These are phyloP conservation scores for Vimba vimba DNA, from an alignment of 2,113 vertebrate species.

Conservation along the genomic window DNA sequence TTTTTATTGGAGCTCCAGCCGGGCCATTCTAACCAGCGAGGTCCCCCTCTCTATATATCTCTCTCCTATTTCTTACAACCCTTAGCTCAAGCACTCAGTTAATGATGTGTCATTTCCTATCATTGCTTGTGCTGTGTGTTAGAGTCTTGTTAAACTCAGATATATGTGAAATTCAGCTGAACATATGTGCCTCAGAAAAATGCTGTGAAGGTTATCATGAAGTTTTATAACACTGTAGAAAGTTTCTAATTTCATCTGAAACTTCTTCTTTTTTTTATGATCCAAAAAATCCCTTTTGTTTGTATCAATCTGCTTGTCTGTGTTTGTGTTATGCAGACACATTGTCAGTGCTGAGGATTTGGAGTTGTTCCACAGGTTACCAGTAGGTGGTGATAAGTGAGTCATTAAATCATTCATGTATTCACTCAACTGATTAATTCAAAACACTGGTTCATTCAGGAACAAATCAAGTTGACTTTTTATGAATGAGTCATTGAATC, in stretches of 20 bases:
- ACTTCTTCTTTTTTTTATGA: background rate
- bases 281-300: background rate
- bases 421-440: background rate
- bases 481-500: background rate
- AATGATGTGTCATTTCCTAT: constrained; percentile 59
- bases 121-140: constrained; percentile 39
- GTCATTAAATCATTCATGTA: background rate
- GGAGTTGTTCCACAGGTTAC: background rate
- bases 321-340: background rate
- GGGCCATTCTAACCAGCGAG: constrained; percentile 45
- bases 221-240: constrained; percentile 20
- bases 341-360: background rate
- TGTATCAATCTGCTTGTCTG: background rate
- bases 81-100: constrained; percentile 41
- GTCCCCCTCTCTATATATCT: constrained; percentile 4
- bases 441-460: background rate
- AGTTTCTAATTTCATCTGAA: background rate
- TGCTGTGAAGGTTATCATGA: constrained; percentile 1
- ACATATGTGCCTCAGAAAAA: constrained; percentile 29
- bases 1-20: constrained; percentile 57
- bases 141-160: constrained; percentile 40
- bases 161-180: constrained; percentile 32
- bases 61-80: constrained; percentile 24
- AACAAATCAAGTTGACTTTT: background rate
- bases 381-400: background rate